Conservation (phyloP, 2,113 vertebrate species). For the Hippocampus zosterae region DNA sequence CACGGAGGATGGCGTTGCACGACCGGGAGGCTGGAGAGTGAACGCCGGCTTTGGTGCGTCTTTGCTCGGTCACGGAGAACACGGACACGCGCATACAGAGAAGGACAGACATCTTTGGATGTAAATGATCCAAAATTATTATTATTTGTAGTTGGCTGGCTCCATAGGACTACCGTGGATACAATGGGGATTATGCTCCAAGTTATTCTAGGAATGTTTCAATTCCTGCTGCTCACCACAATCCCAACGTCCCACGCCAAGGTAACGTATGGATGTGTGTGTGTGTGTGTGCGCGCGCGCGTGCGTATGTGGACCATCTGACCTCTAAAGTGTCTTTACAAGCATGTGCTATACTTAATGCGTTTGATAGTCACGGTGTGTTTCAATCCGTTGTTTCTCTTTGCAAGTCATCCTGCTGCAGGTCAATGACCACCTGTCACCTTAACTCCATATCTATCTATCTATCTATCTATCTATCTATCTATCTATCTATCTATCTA, state of each 20-base stretch:
- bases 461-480: constrained; percentile 1
- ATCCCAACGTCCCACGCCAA: constrained; percentile 73
- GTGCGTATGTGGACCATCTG: constrained; percentile 18
- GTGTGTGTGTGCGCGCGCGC: background rate
- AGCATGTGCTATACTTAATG: background rate
- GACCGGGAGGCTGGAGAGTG: constrained; percentile 51
- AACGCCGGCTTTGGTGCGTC: constrained; percentile 39
- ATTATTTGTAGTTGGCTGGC: constrained; percentile 36
- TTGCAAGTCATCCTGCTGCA: background rate
- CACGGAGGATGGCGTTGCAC: constrained; percentile 44
- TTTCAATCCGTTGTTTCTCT: background rate
- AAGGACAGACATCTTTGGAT: constrained; percentile 35
- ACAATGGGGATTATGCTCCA: constrained; percentile 78
- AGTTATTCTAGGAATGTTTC: constrained; percentile 82
- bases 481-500: background rate
- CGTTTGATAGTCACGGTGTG: background rate
- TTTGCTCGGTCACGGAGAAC: constrained; percentile 34
- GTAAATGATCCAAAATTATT: constrained; percentile 37
- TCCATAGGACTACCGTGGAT: constrained; percentile 60
- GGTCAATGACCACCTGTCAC: background rate
- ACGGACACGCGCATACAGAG: background rate
- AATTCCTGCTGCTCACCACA: constrained; percentile 75
- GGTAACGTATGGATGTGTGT: constrained; percentile 43
- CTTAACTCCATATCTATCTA: background rate
- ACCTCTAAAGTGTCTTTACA: constrained; percentile 18